Evolutionary conservation across 2,888 invertebrate genomes (phyloP), one percentile per base, ranked within the genome.

Genomic region (Nysson spinosus): DNA sequence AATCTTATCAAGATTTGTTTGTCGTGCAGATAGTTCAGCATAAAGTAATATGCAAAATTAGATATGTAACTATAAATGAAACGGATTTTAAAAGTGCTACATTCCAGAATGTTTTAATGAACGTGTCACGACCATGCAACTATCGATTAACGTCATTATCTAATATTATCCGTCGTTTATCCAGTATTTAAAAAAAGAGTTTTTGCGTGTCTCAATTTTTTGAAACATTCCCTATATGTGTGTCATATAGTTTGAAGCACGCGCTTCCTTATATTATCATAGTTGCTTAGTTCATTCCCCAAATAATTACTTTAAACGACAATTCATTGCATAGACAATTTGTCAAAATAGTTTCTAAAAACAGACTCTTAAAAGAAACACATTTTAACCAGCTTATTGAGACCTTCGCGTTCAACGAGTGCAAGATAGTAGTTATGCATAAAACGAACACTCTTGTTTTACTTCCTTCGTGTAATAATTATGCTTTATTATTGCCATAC

Each of bases 391-490:
- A 35, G 16, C 54, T 61, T 49, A 64, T 49, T 43, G 11, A 39
- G 55, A 55, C 49, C 43, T 55, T 62, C 43, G 39, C 11, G 55
- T 42, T 47, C 37, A 64, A 55, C 26, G 55, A 32, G 26, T 55
- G 43, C 43, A 37, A 9, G 28, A 6, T 28, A n/a, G 5, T n/a
- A 46, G 28, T 46, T 42, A 63, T 32, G 30, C 26, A 44, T 32
- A 40, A 34, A 51, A 39, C 26, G 30, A n/a, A 37, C 11, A 17
- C 26, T 49, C n/a, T 9, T 32, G 26, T 11, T 0, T 22, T 12
- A 9, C 7, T 34, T 3, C 1, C 26, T 32, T 3, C 20, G 28
- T 39, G 35, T 12, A 51, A 44, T 61, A 24, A 24, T 34, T 24
- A 16, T 16, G 19, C 35, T 30, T 37, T 5, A 12, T 12, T 26